Conservation (phyloP, 2,113 vertebrate genomes). For the Oryzias woworae region DNA sequence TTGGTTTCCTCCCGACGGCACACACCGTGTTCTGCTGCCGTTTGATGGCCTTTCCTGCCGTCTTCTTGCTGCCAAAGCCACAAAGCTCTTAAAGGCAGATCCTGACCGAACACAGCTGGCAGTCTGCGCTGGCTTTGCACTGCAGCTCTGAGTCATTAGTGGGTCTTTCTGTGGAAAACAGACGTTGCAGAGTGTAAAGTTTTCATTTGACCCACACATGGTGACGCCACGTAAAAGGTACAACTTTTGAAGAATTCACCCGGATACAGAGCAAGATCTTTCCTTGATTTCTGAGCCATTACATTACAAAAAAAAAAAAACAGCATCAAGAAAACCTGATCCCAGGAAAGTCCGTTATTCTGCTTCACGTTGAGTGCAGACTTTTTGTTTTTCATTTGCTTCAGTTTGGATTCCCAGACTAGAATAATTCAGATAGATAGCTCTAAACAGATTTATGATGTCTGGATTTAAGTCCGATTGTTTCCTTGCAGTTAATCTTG, state of each 20-base stretch:
- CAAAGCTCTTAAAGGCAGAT: not conserved
- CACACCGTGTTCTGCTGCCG: slow-evolving; percentile 4
- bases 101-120: not conserved
- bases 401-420: too few species aligned
- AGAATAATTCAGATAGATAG: too few species aligned
- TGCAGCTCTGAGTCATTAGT: slow-evolving; percentile 6
- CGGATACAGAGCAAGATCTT: too few species aligned
- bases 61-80: not conserved
- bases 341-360: too few species aligned
- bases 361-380: too few species aligned
- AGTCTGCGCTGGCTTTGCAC: not conserved
- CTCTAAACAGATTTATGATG: too few species aligned
- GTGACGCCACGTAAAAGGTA: not conserved
- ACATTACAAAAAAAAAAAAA: too few species aligned
- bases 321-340: too few species aligned
- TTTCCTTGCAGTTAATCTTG: too few species aligned
- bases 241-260: not conserved
- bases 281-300: too few species aligned
- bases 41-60: slow-evolving; percentile 18
- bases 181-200: slow-evolving; percentile 1
- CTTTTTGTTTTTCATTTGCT: too few species aligned
- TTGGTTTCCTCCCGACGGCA: not conserved
- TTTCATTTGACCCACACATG: slow-evolving; percentile 2
- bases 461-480: too few species aligned
- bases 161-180: not conserved